Evolutionary conservation across 2,797 vertebrate genomes (phyloP).

Genomic region (Sebastes cheni): DNA sequence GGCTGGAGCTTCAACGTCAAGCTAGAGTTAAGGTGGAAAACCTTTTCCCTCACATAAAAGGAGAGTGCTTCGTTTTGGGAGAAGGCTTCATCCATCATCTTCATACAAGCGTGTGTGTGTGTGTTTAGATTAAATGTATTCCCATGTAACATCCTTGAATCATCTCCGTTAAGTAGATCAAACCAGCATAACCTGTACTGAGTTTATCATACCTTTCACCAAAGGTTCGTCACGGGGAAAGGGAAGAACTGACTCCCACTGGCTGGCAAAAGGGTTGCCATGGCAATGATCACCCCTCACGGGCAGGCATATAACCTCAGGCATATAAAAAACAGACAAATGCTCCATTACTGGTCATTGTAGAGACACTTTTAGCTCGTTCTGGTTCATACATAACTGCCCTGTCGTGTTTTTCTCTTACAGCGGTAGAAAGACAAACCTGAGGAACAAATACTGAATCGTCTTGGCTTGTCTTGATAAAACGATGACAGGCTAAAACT

Average conservation of each 20-base stretch:
- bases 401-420: neutral
- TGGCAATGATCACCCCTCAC: neutral
- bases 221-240: neutral
- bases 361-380: neutral
- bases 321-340: neutral
- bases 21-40: neutral
- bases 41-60: neutral
- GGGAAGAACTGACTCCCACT: neutral
- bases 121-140: neutral
- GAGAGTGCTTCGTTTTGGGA: neutral
- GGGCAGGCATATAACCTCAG: neutral
- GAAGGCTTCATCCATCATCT: conserved; percentile 1
- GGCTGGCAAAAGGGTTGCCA: conserved; percentile 1
- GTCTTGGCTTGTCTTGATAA: neutral
- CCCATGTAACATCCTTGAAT: neutral
- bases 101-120: neutral
- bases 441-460: neutral
- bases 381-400: neutral
- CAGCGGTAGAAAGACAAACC: neutral
- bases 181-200: neutral
- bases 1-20: neutral
- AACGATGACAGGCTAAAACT: neutral
- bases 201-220: conserved; percentile 9
- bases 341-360: neutral
- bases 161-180: neutral